These are phyloP conservation scores for Scolopax mira DNA, from an alignment of 2,113 vertebrate genomes.

Conservation along the genomic window DNA sequence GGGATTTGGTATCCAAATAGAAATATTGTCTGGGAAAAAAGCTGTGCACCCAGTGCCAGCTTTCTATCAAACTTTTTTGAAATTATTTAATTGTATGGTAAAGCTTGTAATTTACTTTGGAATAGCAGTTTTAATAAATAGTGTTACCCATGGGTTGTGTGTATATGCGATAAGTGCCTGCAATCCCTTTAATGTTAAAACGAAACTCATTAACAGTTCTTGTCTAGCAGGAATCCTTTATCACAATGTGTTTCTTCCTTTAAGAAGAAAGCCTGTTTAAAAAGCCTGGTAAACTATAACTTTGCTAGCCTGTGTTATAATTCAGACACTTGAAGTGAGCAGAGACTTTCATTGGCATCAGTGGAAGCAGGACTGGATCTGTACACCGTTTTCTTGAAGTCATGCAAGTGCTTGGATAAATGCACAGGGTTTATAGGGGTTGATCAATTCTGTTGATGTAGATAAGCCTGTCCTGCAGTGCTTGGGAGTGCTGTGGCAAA, in stretches of 20 bases:
- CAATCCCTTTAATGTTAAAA: not conserved
- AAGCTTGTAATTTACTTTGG: not conserved
- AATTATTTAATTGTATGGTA: not conserved
- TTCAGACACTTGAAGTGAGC: not conserved
- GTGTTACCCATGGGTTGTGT: not conserved
- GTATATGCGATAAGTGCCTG: not conserved
- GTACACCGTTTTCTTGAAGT: not conserved
- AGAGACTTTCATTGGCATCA: not conserved
- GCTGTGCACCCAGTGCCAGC: not conserved
- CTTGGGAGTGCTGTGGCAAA: not conserved
- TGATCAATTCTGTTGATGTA: not conserved
- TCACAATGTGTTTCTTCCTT: not conserved
- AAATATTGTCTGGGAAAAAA: not conserved
- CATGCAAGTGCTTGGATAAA: not conserved
- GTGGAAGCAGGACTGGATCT: not conserved
- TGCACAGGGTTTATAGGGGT: not conserved
- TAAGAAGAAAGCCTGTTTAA: too few relatives aligned
- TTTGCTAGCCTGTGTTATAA: not conserved
- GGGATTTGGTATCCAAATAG: slow-evolving; percentile 12
- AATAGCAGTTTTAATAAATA: not conserved
- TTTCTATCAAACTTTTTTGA: slow-evolving; percentile 23
- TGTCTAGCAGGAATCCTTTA: not conserved
- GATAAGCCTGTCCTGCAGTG: not conserved
- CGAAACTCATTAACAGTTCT: fast-evolving
- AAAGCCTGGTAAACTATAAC: not conserved